phyloP scores from a whole-genome alignment of 2,113 vertebrate species.

The Rhodinocichla rosea region DNA sequence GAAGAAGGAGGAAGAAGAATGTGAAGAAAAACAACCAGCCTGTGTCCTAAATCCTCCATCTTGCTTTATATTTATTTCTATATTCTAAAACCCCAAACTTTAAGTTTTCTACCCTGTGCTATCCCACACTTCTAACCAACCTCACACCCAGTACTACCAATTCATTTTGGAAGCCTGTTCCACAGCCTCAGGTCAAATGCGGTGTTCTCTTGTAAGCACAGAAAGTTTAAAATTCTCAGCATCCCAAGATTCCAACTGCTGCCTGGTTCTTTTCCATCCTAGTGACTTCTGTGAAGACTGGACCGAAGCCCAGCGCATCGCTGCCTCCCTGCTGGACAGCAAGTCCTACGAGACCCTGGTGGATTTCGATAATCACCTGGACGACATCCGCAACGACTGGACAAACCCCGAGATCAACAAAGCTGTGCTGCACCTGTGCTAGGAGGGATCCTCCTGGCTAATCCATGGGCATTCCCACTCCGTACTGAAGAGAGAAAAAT shows the following conservation, averaged over 20 bases:
- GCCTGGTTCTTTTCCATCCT: not conserved
- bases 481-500: conserved; percentile 27
- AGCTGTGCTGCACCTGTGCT: conserved; percentile 93
- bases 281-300: conserved; percentile 96
- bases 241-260: not conserved
- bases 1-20: too few relatives aligned
- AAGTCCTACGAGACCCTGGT: conserved; percentile 89
- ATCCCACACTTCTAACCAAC: too few relatives aligned
- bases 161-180: not conserved
- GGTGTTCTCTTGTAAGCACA: too few relatives aligned
- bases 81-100: not conserved
- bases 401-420: conserved; percentile 98
- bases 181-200: not conserved
- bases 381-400: conserved; percentile 97
- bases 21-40: too few relatives aligned
- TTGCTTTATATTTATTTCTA: not conserved
- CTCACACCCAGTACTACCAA: not conserved
- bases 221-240: not conserved
- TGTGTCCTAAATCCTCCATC: too few relatives aligned
- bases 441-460: conserved; percentile 18
- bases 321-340: conserved; percentile 86
- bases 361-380: conserved; percentile 97
- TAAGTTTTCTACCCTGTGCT: too few relatives aligned
- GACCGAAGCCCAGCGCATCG: conserved; percentile 91
- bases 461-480: not conserved